Base-by-base conservation (phyloP, 2,113 vertebrate genomes). In the Corydoras maculifer region DNA sequence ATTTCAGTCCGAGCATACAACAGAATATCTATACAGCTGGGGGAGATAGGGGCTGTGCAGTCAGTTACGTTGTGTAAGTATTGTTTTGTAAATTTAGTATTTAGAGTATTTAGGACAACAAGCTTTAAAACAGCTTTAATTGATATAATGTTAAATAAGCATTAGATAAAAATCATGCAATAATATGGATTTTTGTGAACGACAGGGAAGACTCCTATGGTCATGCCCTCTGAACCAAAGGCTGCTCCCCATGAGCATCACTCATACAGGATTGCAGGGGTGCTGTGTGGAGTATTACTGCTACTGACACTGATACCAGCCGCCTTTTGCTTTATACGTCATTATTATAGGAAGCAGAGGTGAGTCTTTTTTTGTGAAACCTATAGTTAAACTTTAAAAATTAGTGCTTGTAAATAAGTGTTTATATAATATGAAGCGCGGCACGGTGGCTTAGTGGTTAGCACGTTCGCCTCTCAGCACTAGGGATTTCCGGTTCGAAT, bases 1-100 rank as follows among this genome's bases (percentile, higher is more conserved):
- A 62, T 89, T n/a, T 75, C 69, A 3, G 81, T 88, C 25, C 63
- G 58, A 35, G 83, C 86, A 43, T n/a, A n/a, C 29, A 89, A 88
- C 25, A 18, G 67, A 2, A 5, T 86, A 13, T 84, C 83, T 60
- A 12, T 0, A 14, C 60, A 74, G 53, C 69, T 55, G 55, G 55
- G 31, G 0, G 9, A 55, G 2, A 25, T 35, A 12, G 54, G 68
- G 29, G 79, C 86, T 9, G 64, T 77, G 5, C 81, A 80, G 8
- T 67, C 75, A 0, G 8, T 84, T 8, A 79, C 35, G 9, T 77
- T 88, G 29, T 72, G 82, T 10, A 81, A 74, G 80, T 79, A 83
- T 86, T 79, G 70, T 73, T 54, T 3, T 25, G 18, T 25, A 25
- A 25, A 25, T 25, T 25, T 25, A 25, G 18, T 25, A 25, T 25